phyloP scores from a whole-genome alignment of 2,797 vertebrate species.

The Zenarchopterus dispar region DNA sequence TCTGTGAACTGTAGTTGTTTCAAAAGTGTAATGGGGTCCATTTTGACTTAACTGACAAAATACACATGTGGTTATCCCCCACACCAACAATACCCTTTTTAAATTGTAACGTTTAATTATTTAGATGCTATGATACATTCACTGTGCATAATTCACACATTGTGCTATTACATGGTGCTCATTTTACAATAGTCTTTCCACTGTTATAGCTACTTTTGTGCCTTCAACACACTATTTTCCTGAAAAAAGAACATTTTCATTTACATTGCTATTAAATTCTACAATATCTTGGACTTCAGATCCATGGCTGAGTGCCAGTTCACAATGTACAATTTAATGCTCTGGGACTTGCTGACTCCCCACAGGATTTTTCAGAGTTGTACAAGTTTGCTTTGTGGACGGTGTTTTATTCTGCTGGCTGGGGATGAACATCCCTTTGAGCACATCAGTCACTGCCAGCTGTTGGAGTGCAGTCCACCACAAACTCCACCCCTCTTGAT shows the following conservation, averaged over 20 bases:
- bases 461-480: constrained; percentile 60
- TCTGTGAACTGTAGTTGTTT: too few relatives aligned
- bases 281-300: constrained; percentile 39
- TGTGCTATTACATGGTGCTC: too few relatives aligned
- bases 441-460: constrained; percentile 65
- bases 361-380: constrained; percentile 49
- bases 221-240: not conserved
- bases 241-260: constrained; percentile 6
- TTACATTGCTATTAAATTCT: constrained; percentile 39
- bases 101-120: too few relatives aligned
- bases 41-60: too few relatives aligned
- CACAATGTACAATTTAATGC: constrained; percentile 58
- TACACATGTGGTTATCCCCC: too few relatives aligned
- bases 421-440: constrained; percentile 57
- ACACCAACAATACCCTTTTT: too few relatives aligned
- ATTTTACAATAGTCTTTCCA: too few relatives aligned
- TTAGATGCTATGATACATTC: not conserved
- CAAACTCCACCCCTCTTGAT: constrained; percentile 1
- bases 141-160: not conserved
- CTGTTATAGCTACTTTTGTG: not conserved
- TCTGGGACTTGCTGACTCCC: constrained; percentile 52
- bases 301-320: constrained; percentile 47
- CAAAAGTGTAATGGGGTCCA: too few relatives aligned
- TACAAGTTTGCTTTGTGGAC: constrained; percentile 13
- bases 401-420: constrained; percentile 60